Evolutionary conservation across 2,888 invertebrate species (phyloP), one percentile per base, ranked within the genome.

Genomic region (Physocephala rufipes): DNA sequence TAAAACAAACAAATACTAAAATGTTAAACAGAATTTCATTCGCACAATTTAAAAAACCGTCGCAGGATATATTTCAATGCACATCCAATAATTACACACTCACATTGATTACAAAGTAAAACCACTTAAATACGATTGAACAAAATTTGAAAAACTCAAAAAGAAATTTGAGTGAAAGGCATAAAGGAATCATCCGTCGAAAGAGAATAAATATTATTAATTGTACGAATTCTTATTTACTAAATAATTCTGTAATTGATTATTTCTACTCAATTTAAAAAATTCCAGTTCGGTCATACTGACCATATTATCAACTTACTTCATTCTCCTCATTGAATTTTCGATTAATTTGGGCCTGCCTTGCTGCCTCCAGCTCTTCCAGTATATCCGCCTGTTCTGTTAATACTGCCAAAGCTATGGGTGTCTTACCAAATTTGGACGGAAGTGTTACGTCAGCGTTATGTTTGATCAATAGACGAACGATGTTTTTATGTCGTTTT

Each of bases 391-490:
- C 79, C 76, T 91, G 88, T 55, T 90, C 89, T 69, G 91, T 91
- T 78, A 92, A 90, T 45, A 88, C 82, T 0, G 93, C 93, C 72
- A 93, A 88, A 74, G 90, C 89, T 2, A 90, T 82, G 2, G 93
- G 90, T 0, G 91, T 91, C 80, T 92, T 90, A 53, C 90, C 90
- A 82, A 93, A 93, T 86, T 94, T 94, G 79, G 93, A 94, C 63
- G 88, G 83, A 74, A 89, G 84, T 62, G 87, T 87, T 12, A 91
- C 88, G 83, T 93, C 90, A 0, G 96, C 95, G 67, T 95, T 94
- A 80, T 90, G 87, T 71, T 90, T 89, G 64, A 97, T 85, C 75
- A 97, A 87, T 74, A 90, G 83, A 67, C 90, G 88, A 58, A 92
- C 93, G 62, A 92, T 89, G 72, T 89, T 88, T 28, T 88, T 85